Base-by-base conservation (phyloP, 2,113 vertebrate genomes). In the Ciconia maguari region DNA sequence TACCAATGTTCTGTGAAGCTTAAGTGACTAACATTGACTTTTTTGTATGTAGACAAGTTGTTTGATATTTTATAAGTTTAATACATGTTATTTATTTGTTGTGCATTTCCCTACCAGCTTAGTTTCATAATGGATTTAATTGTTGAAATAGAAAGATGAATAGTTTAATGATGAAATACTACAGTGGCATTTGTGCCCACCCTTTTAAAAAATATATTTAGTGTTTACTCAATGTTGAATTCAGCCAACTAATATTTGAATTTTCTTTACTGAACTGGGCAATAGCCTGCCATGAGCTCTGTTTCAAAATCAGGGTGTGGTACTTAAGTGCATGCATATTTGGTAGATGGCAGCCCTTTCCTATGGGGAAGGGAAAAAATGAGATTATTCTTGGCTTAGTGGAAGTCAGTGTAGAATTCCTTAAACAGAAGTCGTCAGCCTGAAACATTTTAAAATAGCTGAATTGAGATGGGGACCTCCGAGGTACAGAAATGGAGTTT, bases 21-120 rank as follows among this genome's bases (percentile, higher is more conserved):
- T 62, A 79, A 82, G 36, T 70, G 77, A 72, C 54, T 61, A 74
- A 84, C 20, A 4, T 19, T 61, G 69, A 62, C 42, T n/a, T 81
- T 85, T 65, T 89, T 68, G 12, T 81, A 83, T 13, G 34, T 92
- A 83, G 82, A 30, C 7, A 30, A 69, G 86, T 83, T 64, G 49
- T 91, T 90, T 74, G 34, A 6, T 91, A 80, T 83, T 96, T 95
- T 90, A 1, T 90, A 93, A 87, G 42, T 61, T 85, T 85, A 83
- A 68, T 61, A 46, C 3, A 11, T 26, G 19, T 72, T 91, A 87
- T 75, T 84, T 79, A 58, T 87, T 90, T 84, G 51, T 82, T 82
- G 25, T 87, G 24, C 76, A 61, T 93, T 62, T 91, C 20, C 49
- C 49, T 65, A 32, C 16, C 26, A 65, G 49, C 42, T 71, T 86